Conservation (phyloP, 2,888 invertebrate genomes). For the Spodoptera exigua region DNA sequence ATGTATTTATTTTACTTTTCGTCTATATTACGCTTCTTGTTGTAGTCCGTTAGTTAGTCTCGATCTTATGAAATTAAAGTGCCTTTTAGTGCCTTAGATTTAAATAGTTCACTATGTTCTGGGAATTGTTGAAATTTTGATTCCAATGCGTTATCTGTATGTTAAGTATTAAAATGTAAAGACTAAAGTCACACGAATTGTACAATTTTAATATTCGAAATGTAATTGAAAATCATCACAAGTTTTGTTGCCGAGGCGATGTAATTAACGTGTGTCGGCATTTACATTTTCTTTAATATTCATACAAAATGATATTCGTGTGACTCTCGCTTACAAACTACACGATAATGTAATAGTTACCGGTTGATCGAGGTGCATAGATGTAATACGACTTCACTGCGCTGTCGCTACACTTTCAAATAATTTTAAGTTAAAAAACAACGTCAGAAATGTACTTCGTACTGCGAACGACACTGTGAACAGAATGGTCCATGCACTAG, state of each 20-base stretch:
- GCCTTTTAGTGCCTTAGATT: slow-evolving; percentile 77
- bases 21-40: slow-evolving; percentile 79
- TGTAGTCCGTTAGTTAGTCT: slow-evolving; percentile 75
- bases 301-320: slow-evolving; percentile 32
- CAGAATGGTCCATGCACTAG: slow-evolving; percentile 10
- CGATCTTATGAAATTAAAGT: slow-evolving; percentile 68
- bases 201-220: slow-evolving; percentile 9
- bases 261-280: slow-evolving; percentile 15
- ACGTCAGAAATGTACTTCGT: slow-evolving; percentile 25
- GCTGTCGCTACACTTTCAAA: slow-evolving; percentile 48
- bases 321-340: slow-evolving; percentile 44
- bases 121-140: slow-evolving; percentile 55
- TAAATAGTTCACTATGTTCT: slow-evolving; percentile 52
- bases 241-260: slow-evolving; percentile 20
- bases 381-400: slow-evolving; percentile 59
- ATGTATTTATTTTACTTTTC: slow-evolving; percentile 76
- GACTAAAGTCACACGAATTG: slow-evolving; percentile 46
- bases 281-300: slow-evolving; percentile 20
- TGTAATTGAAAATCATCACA: slow-evolving; percentile 19
- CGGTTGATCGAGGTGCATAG: slow-evolving; percentile 64
- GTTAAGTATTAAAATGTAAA: slow-evolving; percentile 54
- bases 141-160: slow-evolving; percentile 56
- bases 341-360: slow-evolving; percentile 66
- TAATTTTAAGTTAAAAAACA: slow-evolving; percentile 52
- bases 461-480: slow-evolving; percentile 1